A percentile compares a stretch with the other conserved stretches of the same genome.
Evolutionary conservation across 2,797 vertebrate genomes (phyloP).

Genomic region (Protosalanx chinensis): DNA sequence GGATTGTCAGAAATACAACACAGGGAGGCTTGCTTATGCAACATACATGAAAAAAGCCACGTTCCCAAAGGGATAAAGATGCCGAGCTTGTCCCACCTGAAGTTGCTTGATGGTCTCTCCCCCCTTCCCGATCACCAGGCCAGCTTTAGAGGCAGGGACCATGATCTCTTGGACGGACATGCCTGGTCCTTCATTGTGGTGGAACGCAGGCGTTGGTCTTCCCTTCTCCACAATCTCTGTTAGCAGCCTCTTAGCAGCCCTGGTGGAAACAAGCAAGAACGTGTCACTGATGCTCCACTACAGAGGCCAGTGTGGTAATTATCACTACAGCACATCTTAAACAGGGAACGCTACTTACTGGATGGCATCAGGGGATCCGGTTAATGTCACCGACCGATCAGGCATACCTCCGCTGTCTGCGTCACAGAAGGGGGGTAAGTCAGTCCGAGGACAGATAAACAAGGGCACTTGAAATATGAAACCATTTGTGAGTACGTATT

Average conservation of each 20-base stretch:
- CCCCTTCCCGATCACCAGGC: conserved; percentile 96
- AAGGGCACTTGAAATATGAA: not conserved
- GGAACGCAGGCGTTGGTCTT: conserved; percentile 90
- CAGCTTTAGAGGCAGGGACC: conserved; percentile 96
- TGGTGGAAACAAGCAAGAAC: conserved; percentile 42
- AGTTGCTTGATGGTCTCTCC: conserved; percentile 98
- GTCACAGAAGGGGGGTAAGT: conserved; percentile 38
- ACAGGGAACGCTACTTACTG: conserved; percentile 76
- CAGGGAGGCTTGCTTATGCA: too few relatives aligned
- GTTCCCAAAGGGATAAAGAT: not conserved
- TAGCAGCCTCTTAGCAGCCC: conserved; percentile 89
- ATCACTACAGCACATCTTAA: not conserved
- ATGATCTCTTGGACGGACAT: conserved; percentile 98
- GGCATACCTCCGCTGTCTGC: conserved; percentile 96
- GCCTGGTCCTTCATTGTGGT: conserved; percentile 91
- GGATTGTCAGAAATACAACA: not conserved
- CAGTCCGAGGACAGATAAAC: not conserved
- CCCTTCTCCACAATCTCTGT: conserved; percentile 97
- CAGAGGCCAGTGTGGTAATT: not conserved
- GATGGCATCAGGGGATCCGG: conserved; percentile 91
- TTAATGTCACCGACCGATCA: conserved; percentile 93
- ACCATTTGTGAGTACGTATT: not conserved
- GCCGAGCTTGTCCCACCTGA: conserved; percentile 74
- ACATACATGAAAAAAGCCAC: not conserved
- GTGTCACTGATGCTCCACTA: too few relatives aligned